Evolutionary conservation across 1,140 invertebrate genomes (phyloP).

Genomic region (Delia radicum): DNA sequence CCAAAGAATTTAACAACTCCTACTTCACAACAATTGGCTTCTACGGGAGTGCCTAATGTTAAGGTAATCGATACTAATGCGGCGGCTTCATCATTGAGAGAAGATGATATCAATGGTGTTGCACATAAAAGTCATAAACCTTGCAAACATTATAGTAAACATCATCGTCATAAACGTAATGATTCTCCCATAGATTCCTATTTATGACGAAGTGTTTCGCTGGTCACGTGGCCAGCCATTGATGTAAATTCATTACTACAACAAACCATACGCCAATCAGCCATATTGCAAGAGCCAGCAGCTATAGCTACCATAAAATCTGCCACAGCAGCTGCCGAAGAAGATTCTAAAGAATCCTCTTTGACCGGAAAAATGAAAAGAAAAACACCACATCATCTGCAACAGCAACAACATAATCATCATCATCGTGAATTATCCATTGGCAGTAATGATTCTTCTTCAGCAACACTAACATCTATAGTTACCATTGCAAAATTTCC

Average conservation of each 20-base stretch:
- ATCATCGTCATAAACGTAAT: slow-evolving; percentile 41
- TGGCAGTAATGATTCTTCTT: slow-evolving; percentile 49
- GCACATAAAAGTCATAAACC: slow-evolving; percentile 18
- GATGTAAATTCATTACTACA: slow-evolving; percentile 52
- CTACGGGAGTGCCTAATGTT: not conserved
- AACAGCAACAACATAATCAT: not conserved
- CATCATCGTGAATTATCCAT: not conserved
- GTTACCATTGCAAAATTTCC: slow-evolving; percentile 45
- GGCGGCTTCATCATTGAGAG: not conserved
- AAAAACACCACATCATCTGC: not conserved
- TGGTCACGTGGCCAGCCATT: slow-evolving; percentile 56
- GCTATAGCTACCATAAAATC: slow-evolving; percentile 24
- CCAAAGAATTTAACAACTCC: not conserved
- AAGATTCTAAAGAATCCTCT: not conserved
- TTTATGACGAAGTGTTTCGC: slow-evolving; percentile 57
- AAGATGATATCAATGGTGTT: not conserved
- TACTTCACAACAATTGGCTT: not conserved
- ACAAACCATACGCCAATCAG: slow-evolving; percentile 51
- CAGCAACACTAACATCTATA: slow-evolving; percentile 46
- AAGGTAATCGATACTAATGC: not conserved
- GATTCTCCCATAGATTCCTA: slow-evolving; percentile 39
- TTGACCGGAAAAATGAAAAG: not conserved
- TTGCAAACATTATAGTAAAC: slow-evolving; percentile 42
- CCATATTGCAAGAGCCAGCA: slow-evolving; percentile 41
- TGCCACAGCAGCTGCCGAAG: not conserved